phyloP scores from a whole-genome alignment of 2,888 invertebrate genomes.

The Gandaritis pyraliata region DNA sequence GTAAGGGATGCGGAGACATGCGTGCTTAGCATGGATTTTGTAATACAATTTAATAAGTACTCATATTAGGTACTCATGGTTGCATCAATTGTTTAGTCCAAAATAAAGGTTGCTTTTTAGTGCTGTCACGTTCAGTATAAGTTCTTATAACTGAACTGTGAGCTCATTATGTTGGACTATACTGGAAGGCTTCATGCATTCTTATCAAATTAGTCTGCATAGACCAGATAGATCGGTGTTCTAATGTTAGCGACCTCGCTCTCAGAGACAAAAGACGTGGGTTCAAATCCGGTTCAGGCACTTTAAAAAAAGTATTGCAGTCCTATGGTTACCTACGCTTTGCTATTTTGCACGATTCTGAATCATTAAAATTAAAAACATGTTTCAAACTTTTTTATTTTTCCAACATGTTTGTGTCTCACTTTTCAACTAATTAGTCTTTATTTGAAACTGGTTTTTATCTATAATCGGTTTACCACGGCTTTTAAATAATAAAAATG shows the following conservation, averaged over 20 bases:
- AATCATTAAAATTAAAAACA: not conserved
- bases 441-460: conserved; percentile 26
- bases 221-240: too few species aligned
- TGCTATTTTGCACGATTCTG: not conserved
- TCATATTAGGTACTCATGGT: too few species aligned
- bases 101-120: conserved; percentile 9
- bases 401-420: conserved; percentile 10
- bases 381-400: conserved; percentile 2
- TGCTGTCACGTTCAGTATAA: conserved; percentile 24
- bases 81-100: conserved; percentile 9
- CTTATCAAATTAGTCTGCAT: too few species aligned
- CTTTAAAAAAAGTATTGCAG: too few species aligned
- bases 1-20: too few species aligned
- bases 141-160: not conserved
- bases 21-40: too few species aligned
- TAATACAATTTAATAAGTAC: too few species aligned
- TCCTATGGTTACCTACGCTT: too few species aligned
- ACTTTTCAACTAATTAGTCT: conserved; percentile 10
- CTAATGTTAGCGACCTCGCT: too few species aligned
- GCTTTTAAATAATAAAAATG: conserved; percentile 6
- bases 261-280: too few species aligned
- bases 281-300: too few species aligned
- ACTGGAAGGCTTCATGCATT: not conserved
- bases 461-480: conserved; percentile 5
- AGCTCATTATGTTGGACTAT: too few species aligned